Conservation (phyloP, 2,888 invertebrate genomes). For the Meiosimyza platycephala region DNA sequence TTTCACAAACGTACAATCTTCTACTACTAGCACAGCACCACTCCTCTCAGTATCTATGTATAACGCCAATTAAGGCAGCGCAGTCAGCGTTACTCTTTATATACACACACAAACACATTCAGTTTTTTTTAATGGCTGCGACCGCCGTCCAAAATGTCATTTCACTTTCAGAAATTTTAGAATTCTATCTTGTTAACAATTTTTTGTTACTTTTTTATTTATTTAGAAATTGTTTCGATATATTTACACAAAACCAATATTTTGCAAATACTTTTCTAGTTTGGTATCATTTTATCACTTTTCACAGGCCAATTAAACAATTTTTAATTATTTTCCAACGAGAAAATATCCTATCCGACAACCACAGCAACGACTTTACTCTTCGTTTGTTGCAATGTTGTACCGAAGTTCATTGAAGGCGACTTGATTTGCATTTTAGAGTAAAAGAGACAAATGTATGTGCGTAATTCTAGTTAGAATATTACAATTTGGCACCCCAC, state of each 20-base stretch:
- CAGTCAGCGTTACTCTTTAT: not conserved
- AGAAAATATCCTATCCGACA: conserved; percentile 15
- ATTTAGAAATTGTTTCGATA: not conserved
- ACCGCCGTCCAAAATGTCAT: conserved; percentile 2
- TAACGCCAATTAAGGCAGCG: conserved; percentile 6
- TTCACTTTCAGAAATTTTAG: conserved; percentile 5
- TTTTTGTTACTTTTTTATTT: not conserved
- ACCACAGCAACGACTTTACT: conserved; percentile 1
- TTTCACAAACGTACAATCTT: conserved; percentile 10
- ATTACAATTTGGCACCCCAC: too few relatives aligned
- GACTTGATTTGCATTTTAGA: not conserved
- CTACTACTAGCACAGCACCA: conserved; percentile 6
- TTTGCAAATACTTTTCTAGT: too few relatives aligned
- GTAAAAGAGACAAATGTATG: too few relatives aligned
- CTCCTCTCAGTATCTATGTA: conserved; percentile 18
- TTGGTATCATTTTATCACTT: not conserved
- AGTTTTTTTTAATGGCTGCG: conserved; percentile 14
- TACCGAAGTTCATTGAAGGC: conserved; percentile 3
- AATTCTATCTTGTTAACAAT: not conserved
- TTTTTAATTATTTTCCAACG: not conserved
- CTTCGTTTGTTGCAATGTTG: not conserved
- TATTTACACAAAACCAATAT: not conserved
- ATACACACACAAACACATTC: conserved; percentile 1
- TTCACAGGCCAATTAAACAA: not conserved
- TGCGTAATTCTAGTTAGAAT: too few relatives aligned